Percentiles rank a stretch among this genome's conserved stretches.
Evolutionary conservation across 2,888 invertebrate genomes (phyloP).

Genomic region (Hermaeophaga mercurialis): DNA sequence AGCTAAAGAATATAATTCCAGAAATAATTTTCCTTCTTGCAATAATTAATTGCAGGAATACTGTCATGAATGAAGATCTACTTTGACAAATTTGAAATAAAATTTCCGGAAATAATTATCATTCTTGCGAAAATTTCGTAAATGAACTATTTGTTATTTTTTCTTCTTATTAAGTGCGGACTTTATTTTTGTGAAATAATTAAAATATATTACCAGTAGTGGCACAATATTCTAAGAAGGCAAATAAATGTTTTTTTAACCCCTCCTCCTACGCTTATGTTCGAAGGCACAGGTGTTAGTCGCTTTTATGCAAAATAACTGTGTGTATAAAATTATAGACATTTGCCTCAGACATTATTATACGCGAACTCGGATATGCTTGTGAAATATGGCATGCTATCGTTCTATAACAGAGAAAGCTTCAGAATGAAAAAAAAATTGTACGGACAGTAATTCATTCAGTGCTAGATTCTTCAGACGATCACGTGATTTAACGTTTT

Average conservation of each 20-base stretch:
- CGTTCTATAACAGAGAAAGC: slow-evolving; percentile 7
- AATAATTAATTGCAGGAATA: too few relatives aligned
- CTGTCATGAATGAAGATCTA: too few relatives aligned
- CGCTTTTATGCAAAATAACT: slow-evolving; percentile 38
- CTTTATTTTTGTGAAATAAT: too few relatives aligned
- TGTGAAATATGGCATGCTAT: slow-evolving; percentile 32
- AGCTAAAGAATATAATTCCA: too few relatives aligned
- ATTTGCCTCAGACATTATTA: slow-evolving; percentile 33
- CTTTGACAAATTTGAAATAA: too few relatives aligned
- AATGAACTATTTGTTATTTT: too few relatives aligned
- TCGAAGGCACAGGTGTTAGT: slow-evolving; percentile 35
- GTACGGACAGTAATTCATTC: background rate
- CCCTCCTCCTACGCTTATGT: background rate
- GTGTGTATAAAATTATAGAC: slow-evolving; percentile 36
- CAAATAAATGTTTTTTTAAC: background rate
- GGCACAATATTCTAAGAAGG: too few relatives aligned
- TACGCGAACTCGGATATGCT: slow-evolving; percentile 30
- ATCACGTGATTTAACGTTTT: background rate
- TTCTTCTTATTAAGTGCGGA: too few relatives aligned
- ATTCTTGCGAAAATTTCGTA: too few relatives aligned
- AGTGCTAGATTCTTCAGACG: background rate
- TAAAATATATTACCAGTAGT: too few relatives aligned
- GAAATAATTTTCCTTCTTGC: too few relatives aligned
- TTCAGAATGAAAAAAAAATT: background rate
- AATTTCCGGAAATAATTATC: too few relatives aligned